Evolutionary conservation across 2,888 invertebrate species (phyloP).

Genomic region (Rhagium mordax): DNA sequence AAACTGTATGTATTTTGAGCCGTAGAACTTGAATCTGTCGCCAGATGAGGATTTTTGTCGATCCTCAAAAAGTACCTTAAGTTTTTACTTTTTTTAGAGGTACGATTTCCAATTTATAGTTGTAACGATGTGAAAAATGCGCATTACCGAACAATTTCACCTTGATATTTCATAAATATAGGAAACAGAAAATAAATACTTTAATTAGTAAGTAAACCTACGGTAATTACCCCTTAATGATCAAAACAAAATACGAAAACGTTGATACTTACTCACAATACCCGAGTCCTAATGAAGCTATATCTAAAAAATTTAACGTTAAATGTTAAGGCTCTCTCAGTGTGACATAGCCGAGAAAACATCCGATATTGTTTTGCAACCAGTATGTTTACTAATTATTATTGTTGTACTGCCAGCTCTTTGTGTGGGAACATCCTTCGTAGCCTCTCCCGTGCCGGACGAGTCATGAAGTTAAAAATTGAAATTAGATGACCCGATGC

Average conservation of each 20-base stretch:
- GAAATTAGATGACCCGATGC: background rate
- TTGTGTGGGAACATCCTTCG: slow-evolving; percentile 30
- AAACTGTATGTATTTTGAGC: too few species aligned
- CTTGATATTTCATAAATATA: slow-evolving; percentile 9
- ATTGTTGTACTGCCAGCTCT: slow-evolving; percentile 6
- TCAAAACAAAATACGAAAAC: background rate
- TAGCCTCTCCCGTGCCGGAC: background rate
- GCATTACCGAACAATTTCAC: background rate
- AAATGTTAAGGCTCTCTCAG: slow-evolving; percentile 4
- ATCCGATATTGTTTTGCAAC: slow-evolving; percentile 14
- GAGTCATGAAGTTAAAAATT: slow-evolving; percentile 17
- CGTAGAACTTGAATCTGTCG: too few species aligned
- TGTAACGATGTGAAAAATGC: background rate
- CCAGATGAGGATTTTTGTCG: too few species aligned
- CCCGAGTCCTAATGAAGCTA: background rate
- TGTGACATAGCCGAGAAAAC: slow-evolving; percentile 23
- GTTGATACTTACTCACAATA: background rate
- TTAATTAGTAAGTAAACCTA: slow-evolving; percentile 7
- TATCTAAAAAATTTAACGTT: background rate
- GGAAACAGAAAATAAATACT: slow-evolving; percentile 5
- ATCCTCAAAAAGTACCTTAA: too few species aligned
- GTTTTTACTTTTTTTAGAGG: too few species aligned
- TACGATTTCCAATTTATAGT: too few species aligned
- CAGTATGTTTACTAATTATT: slow-evolving; percentile 3
- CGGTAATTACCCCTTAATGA: background rate